Evolutionary conservation across 1,140 invertebrate species (phyloP).

Genomic region (Drosophila neocordata): DNA sequence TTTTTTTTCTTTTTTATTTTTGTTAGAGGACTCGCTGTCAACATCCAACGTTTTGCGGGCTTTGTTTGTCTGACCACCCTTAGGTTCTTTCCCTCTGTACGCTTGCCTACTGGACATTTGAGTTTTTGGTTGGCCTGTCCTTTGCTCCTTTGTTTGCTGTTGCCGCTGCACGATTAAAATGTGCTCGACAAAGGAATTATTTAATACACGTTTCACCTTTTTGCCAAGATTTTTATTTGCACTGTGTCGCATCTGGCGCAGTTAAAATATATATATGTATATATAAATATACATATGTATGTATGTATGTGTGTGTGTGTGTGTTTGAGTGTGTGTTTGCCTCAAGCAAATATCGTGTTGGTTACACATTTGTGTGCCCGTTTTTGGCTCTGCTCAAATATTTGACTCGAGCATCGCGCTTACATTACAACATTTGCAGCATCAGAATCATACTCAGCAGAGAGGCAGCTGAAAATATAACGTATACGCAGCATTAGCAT

Average conservation of each 20-base stretch:
- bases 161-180: slow-evolving; percentile 79
- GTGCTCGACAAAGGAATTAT: slow-evolving; percentile 81
- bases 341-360: slow-evolving; percentile 79
- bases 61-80: slow-evolving; percentile 49
- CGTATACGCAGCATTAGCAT: slow-evolving; percentile 76
- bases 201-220: slow-evolving; percentile 81
- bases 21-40: slow-evolving; percentile 46
- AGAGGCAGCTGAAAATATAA: slow-evolving; percentile 67
- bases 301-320: slow-evolving; percentile 20
- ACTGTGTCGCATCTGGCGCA: slow-evolving; percentile 57
- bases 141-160: slow-evolving; percentile 59
- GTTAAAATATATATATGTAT: not conserved
- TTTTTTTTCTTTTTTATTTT: not conserved
- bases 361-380: slow-evolving; percentile 79
- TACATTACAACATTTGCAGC: slow-evolving; percentile 62
- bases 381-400: slow-evolving; percentile 72
- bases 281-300: slow-evolving; percentile 10
- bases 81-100: not conserved
- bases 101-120: slow-evolving; percentile 65
- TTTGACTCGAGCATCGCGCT: slow-evolving; percentile 68
- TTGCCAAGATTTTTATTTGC: slow-evolving; percentile 78
- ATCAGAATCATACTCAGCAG: not conserved
- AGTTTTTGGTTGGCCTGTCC: slow-evolving; percentile 30
- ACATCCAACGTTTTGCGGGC: slow-evolving; percentile 19
- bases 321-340: slow-evolving; percentile 53